Evolutionary conservation across 2,797 vertebrate species (phyloP).

Genomic region (Paedocypris micromegethes): DNA sequence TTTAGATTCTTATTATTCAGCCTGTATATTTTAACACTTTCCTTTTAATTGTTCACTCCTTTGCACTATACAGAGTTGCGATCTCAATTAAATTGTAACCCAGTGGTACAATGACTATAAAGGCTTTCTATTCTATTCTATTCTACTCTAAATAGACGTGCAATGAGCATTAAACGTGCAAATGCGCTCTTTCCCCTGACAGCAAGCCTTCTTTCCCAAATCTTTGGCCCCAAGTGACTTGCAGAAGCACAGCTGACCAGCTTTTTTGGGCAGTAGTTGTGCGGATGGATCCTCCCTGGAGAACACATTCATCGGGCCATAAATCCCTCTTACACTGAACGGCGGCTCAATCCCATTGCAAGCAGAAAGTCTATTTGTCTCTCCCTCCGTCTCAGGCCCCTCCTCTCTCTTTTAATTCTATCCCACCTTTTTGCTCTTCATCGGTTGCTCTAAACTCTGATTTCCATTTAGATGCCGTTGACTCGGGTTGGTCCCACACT

Average conservation of each 20-base stretch:
- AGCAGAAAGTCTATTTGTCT: constrained; percentile 47
- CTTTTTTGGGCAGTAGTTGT: constrained; percentile 47
- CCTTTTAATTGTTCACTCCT: too few species aligned
- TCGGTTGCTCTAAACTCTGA: constrained; percentile 42
- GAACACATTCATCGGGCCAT: constrained; percentile 50
- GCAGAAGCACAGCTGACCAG: constrained; percentile 51
- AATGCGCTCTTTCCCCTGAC: neutral
- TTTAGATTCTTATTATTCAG: too few species aligned
- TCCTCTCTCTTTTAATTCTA: constrained; percentile 22
- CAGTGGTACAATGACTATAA: too few species aligned
- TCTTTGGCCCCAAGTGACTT: constrained; percentile 43
- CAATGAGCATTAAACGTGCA: too few species aligned
- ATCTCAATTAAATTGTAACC: too few species aligned
- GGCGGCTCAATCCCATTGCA: constrained; percentile 50
- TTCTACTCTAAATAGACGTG: too few species aligned
- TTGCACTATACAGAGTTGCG: too few species aligned
- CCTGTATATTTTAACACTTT: too few species aligned
- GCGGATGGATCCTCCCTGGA: constrained; percentile 40
- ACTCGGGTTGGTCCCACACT: constrained; percentile 20
- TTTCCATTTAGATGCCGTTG: constrained; percentile 30
- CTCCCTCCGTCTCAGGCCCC: constrained; percentile 2
- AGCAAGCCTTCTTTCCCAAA: neutral
- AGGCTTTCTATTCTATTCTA: too few species aligned
- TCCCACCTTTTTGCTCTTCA: constrained; percentile 11
- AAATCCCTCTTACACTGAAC: constrained; percentile 55